Conservation (phyloP, 2,113 vertebrate genomes). For the Pachyramphus minor region DNA sequence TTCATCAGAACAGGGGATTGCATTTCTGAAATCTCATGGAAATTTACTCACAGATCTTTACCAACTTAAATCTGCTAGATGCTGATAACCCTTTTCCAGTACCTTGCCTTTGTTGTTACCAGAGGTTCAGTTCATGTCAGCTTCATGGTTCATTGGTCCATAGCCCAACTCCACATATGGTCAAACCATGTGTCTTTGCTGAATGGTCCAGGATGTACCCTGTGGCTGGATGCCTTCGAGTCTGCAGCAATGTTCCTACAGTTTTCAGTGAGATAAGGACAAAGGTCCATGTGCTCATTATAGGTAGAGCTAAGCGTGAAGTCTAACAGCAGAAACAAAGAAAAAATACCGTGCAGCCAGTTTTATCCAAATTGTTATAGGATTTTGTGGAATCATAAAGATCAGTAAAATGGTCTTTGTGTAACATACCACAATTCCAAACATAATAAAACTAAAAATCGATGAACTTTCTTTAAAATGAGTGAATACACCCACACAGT, state of each 20-base stretch:
- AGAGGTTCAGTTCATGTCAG: not conserved
- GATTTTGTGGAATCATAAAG: constrained; percentile 42
- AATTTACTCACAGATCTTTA: not conserved
- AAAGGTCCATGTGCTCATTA: not conserved
- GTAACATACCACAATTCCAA: constrained; percentile 39
- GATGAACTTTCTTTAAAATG: constrained; percentile 49
- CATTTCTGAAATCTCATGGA: not conserved
- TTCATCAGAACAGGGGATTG: not conserved
- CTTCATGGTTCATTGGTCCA: not conserved
- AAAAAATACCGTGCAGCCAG: not conserved
- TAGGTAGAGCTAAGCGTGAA: not conserved
- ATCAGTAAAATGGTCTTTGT: constrained; percentile 34
- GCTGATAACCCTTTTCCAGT: not conserved
- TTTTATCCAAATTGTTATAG: constrained; percentile 18
- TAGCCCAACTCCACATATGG: not conserved
- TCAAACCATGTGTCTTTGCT: not conserved
- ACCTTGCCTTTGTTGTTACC: not conserved
- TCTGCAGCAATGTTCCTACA: not conserved
- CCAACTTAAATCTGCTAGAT: not conserved
- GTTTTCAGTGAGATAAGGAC: not conserved
- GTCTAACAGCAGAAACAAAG: constrained; percentile 11
- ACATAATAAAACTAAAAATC: constrained; percentile 45
- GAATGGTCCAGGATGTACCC: not conserved
- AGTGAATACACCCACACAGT: constrained; percentile 55
- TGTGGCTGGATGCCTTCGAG: not conserved